Evolutionary conservation across 2,797 vertebrate genomes (phyloP).

Genomic region (Rhadinocentrus ornatus): DNA sequence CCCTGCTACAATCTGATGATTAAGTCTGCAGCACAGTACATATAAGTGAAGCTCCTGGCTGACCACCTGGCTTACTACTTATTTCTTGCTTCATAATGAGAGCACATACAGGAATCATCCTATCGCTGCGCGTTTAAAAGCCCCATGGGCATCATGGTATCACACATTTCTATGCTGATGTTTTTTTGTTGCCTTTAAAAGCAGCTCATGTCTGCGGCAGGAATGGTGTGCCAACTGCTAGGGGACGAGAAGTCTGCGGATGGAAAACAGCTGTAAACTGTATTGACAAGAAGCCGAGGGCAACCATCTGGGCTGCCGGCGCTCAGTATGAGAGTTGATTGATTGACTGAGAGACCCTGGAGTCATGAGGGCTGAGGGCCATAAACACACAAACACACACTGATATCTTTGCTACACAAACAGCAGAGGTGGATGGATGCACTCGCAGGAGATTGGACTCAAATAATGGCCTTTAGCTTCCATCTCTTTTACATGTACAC

Average conservation of each 20-base stretch:
- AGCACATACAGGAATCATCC: slow-evolving; percentile 50
- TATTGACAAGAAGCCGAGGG: slow-evolving; percentile 62
- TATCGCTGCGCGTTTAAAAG: slow-evolving; percentile 40
- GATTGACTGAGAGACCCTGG: slow-evolving; percentile 64
- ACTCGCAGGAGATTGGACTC: slow-evolving; percentile 28
- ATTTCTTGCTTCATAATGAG: slow-evolving; percentile 69
- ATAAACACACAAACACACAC: slow-evolving; percentile 55
- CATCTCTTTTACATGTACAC: slow-evolving; percentile 17
- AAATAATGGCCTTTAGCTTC: slow-evolving; percentile 41
- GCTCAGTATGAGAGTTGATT: slow-evolving; percentile 62
- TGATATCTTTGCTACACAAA: slow-evolving; percentile 52
- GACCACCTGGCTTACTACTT: slow-evolving; percentile 61
- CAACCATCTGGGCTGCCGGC: slow-evolving; percentile 46
- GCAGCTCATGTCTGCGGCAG: slow-evolving; percentile 49
- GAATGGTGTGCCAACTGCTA: slow-evolving; percentile 30
- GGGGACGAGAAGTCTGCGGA: slow-evolving; percentile 30
- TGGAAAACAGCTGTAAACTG: slow-evolving; percentile 73
- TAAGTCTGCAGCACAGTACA: slow-evolving; percentile 49
- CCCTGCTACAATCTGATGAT: slow-evolving; percentile 60
- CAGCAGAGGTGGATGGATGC: slow-evolving; percentile 34
- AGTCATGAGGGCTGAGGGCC: slow-evolving; percentile 48
- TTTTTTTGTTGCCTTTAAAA: slow-evolving; percentile 65
- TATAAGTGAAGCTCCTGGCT: slow-evolving; percentile 50
- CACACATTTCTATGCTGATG: slow-evolving; percentile 68
- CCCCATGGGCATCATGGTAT: slow-evolving; percentile 53